Evolutionary conservation across 1,140 invertebrate genomes (phyloP).

Genomic region (Bombus pyrosoma): DNA sequence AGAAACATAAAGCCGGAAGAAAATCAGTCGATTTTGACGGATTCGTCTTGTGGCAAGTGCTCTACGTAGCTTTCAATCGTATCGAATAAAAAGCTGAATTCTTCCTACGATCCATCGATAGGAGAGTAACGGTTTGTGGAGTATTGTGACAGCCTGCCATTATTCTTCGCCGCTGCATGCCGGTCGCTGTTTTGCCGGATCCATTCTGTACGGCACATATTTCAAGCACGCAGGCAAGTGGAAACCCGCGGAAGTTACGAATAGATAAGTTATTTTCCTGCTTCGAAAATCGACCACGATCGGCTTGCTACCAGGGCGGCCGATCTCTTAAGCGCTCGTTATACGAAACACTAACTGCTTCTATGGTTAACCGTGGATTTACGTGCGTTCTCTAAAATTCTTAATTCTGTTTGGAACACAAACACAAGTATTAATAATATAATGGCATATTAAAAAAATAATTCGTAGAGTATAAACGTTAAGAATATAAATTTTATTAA

Average conservation of each 20-base stretch:
- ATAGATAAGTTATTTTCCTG: conserved; percentile 52
- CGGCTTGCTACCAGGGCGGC: too few species aligned
- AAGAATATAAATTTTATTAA: too few species aligned
- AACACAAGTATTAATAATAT: too few species aligned
- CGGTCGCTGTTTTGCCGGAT: conserved; percentile 37
- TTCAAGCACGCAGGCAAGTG: conserved; percentile 36
- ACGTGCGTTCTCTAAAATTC: too few species aligned
- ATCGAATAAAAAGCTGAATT: conserved; percentile 35
- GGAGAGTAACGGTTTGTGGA: conserved; percentile 50
- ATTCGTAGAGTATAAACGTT: too few species aligned
- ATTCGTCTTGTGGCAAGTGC: conserved; percentile 31
- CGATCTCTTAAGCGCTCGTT: conserved; percentile 9
- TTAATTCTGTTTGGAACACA: too few species aligned
- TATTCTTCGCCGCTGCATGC: conserved; percentile 42
- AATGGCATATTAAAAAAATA: too few species aligned
- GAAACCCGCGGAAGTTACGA: conserved; percentile 42
- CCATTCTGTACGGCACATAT: conserved; percentile 49
- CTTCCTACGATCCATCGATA: conserved; percentile 42
- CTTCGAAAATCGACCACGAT: conserved; percentile 24
- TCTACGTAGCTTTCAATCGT: conserved; percentile 26
- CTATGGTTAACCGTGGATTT: background rate
- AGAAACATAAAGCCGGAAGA: background rate
- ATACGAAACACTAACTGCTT: background rate
- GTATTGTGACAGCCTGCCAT: conserved; percentile 54
- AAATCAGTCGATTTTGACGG: background rate